Base-by-base conservation (phyloP, 2,888 invertebrate genomes). In the Limnephilus marmoratus region DNA sequence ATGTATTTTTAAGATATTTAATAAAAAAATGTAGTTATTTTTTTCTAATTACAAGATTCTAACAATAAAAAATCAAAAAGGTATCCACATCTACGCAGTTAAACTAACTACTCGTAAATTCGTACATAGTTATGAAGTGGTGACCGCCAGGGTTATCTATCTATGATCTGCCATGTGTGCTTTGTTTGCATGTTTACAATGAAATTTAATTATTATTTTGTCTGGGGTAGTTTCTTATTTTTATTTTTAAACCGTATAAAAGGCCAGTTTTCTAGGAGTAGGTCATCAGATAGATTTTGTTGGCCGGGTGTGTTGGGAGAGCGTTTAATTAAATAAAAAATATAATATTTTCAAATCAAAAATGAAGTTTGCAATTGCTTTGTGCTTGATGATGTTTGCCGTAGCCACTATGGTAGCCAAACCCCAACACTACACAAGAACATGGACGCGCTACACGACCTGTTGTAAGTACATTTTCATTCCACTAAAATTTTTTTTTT, bases 341-440 rank as follows among this genome's bases (percentile, higher is more conserved):
- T 0, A 68, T 49, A 49, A 68, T 68, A 68, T 68, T 68, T 2
- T 24, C 12, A 29, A 86, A 13, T 1, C 49, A 3, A 86, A 86
- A 86, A 86, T 83, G 83, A 83, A 83, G 83, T 37, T 31, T 83
- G 83, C 29, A 83, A 34, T 83, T 83, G 18, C 37, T 24, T 37
- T 83, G 34, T 83, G 24, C n/a, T 24, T 83, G 7, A 15, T n/a
- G 34, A 18, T 83, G 24, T 37, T 83, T 83, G 37, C 24, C 24
- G 37, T 83, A 34, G 9, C 15, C 83, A 1, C 24, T 83, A n/a
- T 68, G 68, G 9, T n/a, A 7, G n/a, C 68, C 24, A 68, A 68
- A 18, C 37, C 34, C 18, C 31, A 34, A 37, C 37, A 83, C 15
- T 37, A 83, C 15, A 37, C 3, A 9, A 83, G 37, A 24, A 1